Evolutionary conservation across 2,888 invertebrate genomes (phyloP).

Genomic region (Platerodrilus igneus): DNA sequence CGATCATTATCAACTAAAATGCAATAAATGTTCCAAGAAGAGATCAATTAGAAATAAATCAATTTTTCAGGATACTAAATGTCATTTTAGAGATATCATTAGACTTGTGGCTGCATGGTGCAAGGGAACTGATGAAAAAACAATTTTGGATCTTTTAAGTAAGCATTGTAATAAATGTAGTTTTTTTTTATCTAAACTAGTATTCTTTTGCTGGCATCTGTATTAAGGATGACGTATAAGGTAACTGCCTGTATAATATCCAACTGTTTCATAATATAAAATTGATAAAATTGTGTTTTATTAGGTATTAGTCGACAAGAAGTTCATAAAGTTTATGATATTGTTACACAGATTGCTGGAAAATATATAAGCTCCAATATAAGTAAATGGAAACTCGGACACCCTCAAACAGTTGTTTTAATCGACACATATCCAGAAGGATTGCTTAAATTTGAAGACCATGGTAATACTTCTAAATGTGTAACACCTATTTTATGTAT

Average conservation of each 20-base stretch:
- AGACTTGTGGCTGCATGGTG: conserved; percentile 63
- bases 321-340: conserved; percentile 55
- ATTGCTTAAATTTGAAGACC: conserved; percentile 49
- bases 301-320: conserved; percentile 56
- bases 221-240: neutral
- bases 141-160: conserved; percentile 56
- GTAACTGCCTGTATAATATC: neutral
- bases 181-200: neutral
- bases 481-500: conserved; percentile 57
- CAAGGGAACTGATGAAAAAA: conserved; percentile 54
- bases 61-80: conserved; percentile 59
- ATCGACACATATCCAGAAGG: conserved; percentile 61
- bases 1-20: conserved; percentile 53
- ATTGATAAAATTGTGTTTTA: conserved; percentile 26
- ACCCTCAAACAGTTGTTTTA: conserved; percentile 57
- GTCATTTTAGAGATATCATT: conserved; percentile 57
- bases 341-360: conserved; percentile 52
- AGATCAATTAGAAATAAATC: conserved; percentile 52
- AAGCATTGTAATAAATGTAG: conserved; percentile 15
- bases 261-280: neutral
- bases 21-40: conserved; percentile 47
- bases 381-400: conserved; percentile 54
- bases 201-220: conserved; percentile 3
- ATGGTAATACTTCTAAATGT: conserved; percentile 44
- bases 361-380: conserved; percentile 49